Conservation (phyloP, 2,888 invertebrate species). For the Lutraria lutraria region DNA sequence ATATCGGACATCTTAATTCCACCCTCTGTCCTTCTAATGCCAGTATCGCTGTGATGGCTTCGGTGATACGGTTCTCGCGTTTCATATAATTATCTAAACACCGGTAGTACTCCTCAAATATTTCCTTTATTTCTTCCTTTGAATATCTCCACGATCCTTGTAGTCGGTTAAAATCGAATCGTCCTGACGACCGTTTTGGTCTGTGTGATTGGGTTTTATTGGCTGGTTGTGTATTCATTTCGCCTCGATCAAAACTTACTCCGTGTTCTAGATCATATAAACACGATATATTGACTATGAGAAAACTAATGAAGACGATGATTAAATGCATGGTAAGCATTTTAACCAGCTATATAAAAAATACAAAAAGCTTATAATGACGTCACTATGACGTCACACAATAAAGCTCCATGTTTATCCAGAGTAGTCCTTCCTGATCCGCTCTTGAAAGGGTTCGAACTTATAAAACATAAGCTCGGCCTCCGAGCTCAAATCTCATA, state of each 20-base stretch:
- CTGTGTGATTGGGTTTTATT: not conserved
- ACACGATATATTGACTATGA: not conserved
- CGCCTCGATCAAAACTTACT: not conserved
- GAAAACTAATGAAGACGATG: not conserved
- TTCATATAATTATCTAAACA: slow-evolving; percentile 69
- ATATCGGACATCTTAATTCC: slow-evolving; percentile 74
- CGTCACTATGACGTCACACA: not conserved
- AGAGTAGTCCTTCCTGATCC: too few relatives aligned
- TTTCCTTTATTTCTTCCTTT: slow-evolving; percentile 62
- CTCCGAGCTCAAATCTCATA: too few relatives aligned
- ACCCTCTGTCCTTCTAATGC: slow-evolving; percentile 78
- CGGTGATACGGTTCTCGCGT: slow-evolving; percentile 37
- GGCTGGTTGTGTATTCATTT: not conserved
- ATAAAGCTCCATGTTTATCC: too few relatives aligned
- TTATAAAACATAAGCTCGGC: too few relatives aligned
- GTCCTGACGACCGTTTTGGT: slow-evolving; percentile 29
- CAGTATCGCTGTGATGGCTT: slow-evolving; percentile 74
- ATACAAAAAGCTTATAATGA: not conserved
- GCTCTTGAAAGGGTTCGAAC: too few relatives aligned
- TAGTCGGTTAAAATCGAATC: slow-evolving; percentile 32
- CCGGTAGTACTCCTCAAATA: slow-evolving; percentile 75
- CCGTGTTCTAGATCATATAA: not conserved
- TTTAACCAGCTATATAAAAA: not conserved
- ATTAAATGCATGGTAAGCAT: not conserved
- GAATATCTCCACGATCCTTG: slow-evolving; percentile 65